Base-by-base conservation (phyloP, 2,888 invertebrate genomes). In the Carpatolechia fugitivella region DNA sequence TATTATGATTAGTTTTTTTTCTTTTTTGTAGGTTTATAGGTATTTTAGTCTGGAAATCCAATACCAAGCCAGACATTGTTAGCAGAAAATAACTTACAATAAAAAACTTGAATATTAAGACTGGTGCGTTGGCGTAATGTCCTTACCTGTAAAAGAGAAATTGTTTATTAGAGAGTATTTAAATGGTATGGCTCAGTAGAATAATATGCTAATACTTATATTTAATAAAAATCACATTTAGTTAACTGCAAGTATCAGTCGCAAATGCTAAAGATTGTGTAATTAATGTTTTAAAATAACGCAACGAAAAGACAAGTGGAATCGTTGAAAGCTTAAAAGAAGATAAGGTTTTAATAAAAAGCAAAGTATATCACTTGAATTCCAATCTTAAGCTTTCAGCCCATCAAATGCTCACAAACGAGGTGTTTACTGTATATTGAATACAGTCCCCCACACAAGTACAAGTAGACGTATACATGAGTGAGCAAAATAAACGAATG, bases 401-500 rank as follows among this genome's bases (percentile, higher is more conserved):
- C n/a, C 29, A 50, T 38, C 50, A 50, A 24, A 29, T 13, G 44
- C 38, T 36, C 51, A 38, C 18, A 24, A 41, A 36, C 20, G 46
- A 51, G 41, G 24, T 33, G 46, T 52, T 55, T 52, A 50, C 47
- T 56, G 44, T 54, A 54, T 13, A 49, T 29, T 52, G 54, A 52
- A 52, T 41, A 57, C 44, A 55, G 55, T 49, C 60, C 40, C 31
- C 38, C 35, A 66, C 63, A 61, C 70, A 70, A 78, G 69, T 71
- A 61, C 70, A 70, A 78, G 69, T 70, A 76, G 69, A 74, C 72
- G 73, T 80, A 78, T 73, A 75, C 76, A 77, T 73, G 72, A 73
- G 71, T 70, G 72, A 76, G 76, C 70, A 67, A 72, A 75, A 77
- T 70, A 72, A 70, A 76, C 73, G 73, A 66, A 72, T 67, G 63